These are phyloP conservation scores for Lasioglossum leucozonium DNA, from an alignment of 2,888 invertebrate species.

Conservation along the genomic window DNA sequence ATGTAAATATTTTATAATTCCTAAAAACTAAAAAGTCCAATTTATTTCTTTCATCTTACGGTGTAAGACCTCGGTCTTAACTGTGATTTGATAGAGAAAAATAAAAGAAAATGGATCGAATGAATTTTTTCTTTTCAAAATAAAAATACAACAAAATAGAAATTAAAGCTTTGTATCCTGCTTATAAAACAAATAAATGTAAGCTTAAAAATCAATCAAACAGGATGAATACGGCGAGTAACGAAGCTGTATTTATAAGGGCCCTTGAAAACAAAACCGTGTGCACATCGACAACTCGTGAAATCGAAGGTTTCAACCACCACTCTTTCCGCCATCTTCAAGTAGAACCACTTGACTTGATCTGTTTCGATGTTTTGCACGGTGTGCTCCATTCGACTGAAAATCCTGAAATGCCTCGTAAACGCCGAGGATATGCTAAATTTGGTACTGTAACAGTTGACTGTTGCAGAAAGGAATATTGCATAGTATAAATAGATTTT, in stretches of 20 bases:
- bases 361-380: background rate
- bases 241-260: background rate
- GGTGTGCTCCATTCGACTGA: background rate
- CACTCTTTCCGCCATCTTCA: background rate
- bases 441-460: background rate
- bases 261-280: background rate
- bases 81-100: too few species aligned
- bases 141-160: too few species aligned
- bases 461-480: background rate
- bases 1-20: background rate
- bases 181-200: too few species aligned
- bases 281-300: background rate
- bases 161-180: too few species aligned
- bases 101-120: too few species aligned
- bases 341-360: background rate
- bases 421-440: background rate
- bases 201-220: background rate
- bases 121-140: too few species aligned
- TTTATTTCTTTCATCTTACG: too few species aligned
- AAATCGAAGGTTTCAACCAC: slow-evolving; percentile 1
- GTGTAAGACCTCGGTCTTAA: too few species aligned
- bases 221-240: background rate
- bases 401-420: background rate
- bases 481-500: background rate
- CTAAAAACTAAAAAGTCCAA: too few species aligned